Evolutionary conservation across 53 echinoderm and acorn worm species (phyloP).

Genomic region (Mesocentrotus franciscanus): DNA sequence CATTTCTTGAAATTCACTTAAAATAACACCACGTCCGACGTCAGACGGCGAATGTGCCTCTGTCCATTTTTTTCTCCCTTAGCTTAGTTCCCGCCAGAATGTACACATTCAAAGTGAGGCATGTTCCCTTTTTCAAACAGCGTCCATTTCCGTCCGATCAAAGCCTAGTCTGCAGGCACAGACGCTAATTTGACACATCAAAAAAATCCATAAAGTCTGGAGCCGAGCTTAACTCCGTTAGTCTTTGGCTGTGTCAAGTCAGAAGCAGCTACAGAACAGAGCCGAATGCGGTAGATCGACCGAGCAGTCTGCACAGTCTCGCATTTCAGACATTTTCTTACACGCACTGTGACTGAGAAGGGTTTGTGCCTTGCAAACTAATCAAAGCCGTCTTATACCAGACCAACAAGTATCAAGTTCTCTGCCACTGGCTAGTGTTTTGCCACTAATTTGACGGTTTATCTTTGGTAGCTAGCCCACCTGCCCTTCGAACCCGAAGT

Average conservation of each 20-base stretch:
- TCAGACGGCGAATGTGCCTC: neutral
- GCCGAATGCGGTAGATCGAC: too few relatives aligned
- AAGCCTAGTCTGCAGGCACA: neutral
- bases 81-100: neutral
- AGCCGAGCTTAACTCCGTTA: too few relatives aligned
- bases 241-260: too few relatives aligned
- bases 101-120: neutral
- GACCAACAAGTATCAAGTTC: neutral
- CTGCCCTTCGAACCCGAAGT: neutral
- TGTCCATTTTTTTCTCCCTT: neutral
- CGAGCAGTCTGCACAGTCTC: too few relatives aligned
- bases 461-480: neutral
- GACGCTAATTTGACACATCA: too few relatives aligned
- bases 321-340: too few relatives aligned
- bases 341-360: too few relatives aligned
- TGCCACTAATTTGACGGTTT: neutral
- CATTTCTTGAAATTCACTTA: neutral
- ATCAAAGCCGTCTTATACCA: neutral
- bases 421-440: neutral
- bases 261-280: too few relatives aligned
- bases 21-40: conserved; percentile 12
- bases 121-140: neutral
- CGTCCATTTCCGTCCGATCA: neutral
- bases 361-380: too few relatives aligned
- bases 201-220: too few relatives aligned